A percentile compares a stretch with the other conserved stretches of the same genome.
Evolutionary conservation across 2,113 vertebrate species (phyloP).

Genomic region (Taxidea taxus): DNA sequence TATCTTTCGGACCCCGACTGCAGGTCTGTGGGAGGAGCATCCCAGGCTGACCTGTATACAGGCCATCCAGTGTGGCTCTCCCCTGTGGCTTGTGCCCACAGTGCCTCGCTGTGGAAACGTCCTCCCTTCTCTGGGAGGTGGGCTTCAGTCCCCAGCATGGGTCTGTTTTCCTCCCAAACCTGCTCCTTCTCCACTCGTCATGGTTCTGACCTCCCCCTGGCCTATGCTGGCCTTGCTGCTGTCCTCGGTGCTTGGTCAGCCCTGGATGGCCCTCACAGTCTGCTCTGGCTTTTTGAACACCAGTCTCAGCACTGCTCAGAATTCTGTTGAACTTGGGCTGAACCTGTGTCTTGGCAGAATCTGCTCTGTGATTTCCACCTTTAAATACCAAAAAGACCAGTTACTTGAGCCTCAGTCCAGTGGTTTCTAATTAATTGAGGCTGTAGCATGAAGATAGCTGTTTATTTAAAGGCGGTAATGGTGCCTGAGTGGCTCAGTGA

Average conservation of each 20-base stretch:
- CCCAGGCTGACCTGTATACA: not conserved
- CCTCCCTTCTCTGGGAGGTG: not conserved
- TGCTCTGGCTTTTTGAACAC: not conserved
- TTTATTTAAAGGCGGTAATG: not conserved
- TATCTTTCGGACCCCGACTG: not conserved
- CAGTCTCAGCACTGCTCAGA: not conserved
- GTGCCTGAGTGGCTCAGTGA: too few relatives aligned
- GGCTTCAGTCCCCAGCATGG: not conserved
- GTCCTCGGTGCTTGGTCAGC: not conserved
- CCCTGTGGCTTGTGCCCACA: not conserved
- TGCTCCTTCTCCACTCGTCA: not conserved
- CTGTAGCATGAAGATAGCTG: not conserved
- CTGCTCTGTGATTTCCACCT: conserved; percentile 22
- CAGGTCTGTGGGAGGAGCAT: not conserved
- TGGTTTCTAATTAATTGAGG: conserved; percentile 42
- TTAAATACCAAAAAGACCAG: conserved; percentile 14
- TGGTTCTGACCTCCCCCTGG: not conserved
- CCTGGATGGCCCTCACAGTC: not conserved
- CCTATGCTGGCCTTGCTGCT: not conserved
- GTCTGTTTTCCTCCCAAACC: not conserved
- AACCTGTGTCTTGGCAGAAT: conserved; percentile 33
- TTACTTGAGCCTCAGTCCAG: not conserved
- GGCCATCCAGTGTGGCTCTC: not conserved
- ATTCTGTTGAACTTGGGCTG: conserved; percentile 47
- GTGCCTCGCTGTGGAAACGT: not conserved